phyloP scores from a whole-genome alignment of 2,113 vertebrate genomes.

The Sapajus apella region DNA sequence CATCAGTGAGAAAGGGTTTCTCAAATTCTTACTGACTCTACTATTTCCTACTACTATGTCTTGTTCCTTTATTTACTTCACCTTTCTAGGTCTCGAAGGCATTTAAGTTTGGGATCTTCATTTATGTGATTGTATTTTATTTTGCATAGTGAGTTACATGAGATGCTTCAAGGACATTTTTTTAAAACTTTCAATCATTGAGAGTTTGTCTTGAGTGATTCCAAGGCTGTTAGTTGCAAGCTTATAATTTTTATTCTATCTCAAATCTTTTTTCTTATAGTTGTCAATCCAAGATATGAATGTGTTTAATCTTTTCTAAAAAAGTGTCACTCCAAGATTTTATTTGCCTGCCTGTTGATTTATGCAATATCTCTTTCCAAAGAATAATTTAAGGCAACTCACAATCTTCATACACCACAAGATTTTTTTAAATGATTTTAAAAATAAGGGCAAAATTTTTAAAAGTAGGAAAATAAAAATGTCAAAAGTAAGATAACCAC shows the following conservation, averaged over 20 bases:
- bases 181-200: neutral
- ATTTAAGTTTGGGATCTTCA: neutral
- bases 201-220: slow-evolving; percentile 1
- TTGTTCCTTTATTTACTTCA: slow-evolving; percentile 3
- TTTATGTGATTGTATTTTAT: neutral
- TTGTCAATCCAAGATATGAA: neutral
- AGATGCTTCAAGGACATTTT: neutral
- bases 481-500: neutral
- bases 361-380: slow-evolving; percentile 2
- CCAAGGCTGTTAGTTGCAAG: slow-evolving; percentile 10
- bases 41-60: neutral
- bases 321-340: neutral
- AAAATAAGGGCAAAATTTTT: neutral
- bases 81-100: neutral
- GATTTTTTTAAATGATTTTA: neutral
- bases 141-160: neutral
- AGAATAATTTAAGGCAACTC: neutral
- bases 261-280: neutral
- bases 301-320: neutral
- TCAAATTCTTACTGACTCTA: neutral
- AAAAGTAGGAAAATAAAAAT: neutral
- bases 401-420: neutral
- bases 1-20: neutral
- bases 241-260: neutral
- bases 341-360: neutral